Evolutionary conservation across 1,140 invertebrate species (phyloP), one percentile per base, ranked within the genome.

Genomic region (Grapholita molesta): DNA sequence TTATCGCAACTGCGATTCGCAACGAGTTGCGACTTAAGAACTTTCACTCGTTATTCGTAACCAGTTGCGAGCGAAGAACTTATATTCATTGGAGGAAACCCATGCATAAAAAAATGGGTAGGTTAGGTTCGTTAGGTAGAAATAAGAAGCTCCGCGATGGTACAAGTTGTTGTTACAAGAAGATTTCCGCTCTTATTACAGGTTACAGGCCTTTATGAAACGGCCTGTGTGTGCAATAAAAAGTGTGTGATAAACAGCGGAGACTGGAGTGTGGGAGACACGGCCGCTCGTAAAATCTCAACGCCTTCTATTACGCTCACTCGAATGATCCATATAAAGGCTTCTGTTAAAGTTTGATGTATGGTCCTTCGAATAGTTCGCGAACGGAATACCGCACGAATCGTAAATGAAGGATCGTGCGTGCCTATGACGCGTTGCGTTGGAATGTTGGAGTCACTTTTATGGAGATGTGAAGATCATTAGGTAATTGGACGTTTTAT

Each of bases 301-400:
- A 70, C 75, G 74, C 64, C 72, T 77, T 82, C 85, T 86, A 84
- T 83, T 84, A 73, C 77, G 64, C 81, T 75, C 70, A 67, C 52
- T 67, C 74, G 80, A 86, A 87, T 80, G 81, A 79, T 76, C 75
- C 73, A 69, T 76, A 78, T 86, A 84, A 89, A 78, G 66, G 71
- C 67, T 71, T 69, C 66, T 72, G 68, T 84, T 70, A 86, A 84
- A 80, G 23, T 79, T 80, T 84, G 72, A 87, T 82, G 77, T 72
- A 69, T 75, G 68, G 64, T 68, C 67, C 70, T n/a, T 78, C 74
- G 61, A 64, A 53, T 66, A 73, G 71, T 55, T 61, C 64, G 66
- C 4, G 25, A 57, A 53, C 3, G 33, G 65, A 28, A 64, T 55
- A 68, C 57, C 30, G 74, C 70, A 73, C 69, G 74, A 78, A 67